Base-by-base conservation (phyloP, 2,888 invertebrate genomes). In the Hyppa rectilinea region DNA sequence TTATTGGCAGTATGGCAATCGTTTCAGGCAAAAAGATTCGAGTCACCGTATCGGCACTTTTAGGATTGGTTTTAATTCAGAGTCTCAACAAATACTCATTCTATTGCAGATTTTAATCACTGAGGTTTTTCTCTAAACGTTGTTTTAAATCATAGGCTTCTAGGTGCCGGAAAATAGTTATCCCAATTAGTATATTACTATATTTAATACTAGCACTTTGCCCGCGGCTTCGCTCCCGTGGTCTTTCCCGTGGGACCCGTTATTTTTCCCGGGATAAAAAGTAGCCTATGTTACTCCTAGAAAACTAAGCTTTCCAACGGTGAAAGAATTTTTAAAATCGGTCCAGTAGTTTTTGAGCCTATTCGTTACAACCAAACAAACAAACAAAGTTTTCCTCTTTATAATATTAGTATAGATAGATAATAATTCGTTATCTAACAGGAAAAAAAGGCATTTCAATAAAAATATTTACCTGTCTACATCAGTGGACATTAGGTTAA, bases 401-500 rank as follows among this genome's bases (percentile, higher is more conserved):
- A n/a, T n/a, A n/a, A n/a, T n/a, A n/a, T n/a, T n/a, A n/a, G n/a
- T n/a, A n/a, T n/a, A n/a, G n/a, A n/a, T n/a, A n/a, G n/a, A n/a
- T n/a, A n/a, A n/a, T n/a, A n/a, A n/a, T 14, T 23, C 5, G 12
- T 47, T 23, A 47, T 49, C 1, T 26, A 49, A 49, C 49, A 26
- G 9, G 5, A 40, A 23, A 53, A 40, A 12, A 38, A 14, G 7
- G 1, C 14, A 26, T 12, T 29, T 29, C 2, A 34, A 26, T 29
- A 9, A 43, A 36, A 59, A 31, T 45, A 72, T 69, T 80, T 75
- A 91, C 89, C 97, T 96, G 89, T 98, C 98, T 0, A 98, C 98
- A 91, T 98, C 98, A 0, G 98, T 98, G 5, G 98, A 97, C 98
- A 98, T 98, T 75, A 98, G 93, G 91, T 98, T 98, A 4, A 98